These are phyloP conservation scores for Perccottus glenii DNA, from an alignment of 2,113 vertebrate genomes.

Conservation along the genomic window DNA sequence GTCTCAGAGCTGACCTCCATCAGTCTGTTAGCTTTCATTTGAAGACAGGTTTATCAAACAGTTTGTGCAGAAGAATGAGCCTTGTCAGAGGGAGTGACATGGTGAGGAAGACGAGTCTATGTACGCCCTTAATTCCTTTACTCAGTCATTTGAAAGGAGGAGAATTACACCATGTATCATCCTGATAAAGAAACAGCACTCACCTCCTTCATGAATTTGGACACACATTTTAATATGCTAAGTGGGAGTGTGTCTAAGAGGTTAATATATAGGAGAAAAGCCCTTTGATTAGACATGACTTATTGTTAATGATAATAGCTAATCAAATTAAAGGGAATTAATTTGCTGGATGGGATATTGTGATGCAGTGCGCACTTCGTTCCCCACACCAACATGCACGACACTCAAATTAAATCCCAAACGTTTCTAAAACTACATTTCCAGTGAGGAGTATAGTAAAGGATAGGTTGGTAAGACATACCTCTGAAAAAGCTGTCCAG, in stretches of 20 bases:
- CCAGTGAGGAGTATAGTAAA: neutral
- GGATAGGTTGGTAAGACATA: neutral
- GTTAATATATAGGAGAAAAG: constrained; percentile 88
- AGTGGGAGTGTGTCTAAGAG: constrained; percentile 75
- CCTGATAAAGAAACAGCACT: constrained; percentile 64
- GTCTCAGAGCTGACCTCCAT: constrained; percentile 45
- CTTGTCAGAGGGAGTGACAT: constrained; percentile 67
- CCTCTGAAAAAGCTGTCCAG: no score
- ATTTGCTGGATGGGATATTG: constrained; percentile 93
- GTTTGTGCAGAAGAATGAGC: constrained; percentile 70
- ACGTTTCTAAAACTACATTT: constrained; percentile 33
- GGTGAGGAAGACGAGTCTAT: constrained; percentile 63
- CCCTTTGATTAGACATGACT: constrained; percentile 81
- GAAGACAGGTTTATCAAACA: constrained; percentile 65
- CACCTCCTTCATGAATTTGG: constrained; percentile 66
- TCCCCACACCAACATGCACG: neutral
- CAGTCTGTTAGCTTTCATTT: constrained; percentile 63
- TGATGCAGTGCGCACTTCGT: constrained; percentile 51
- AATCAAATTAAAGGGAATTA: constrained; percentile 91
- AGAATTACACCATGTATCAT: constrained; percentile 75
- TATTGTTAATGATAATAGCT: constrained; percentile 85
- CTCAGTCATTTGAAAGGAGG: constrained; percentile 67
- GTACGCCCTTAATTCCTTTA: constrained; percentile 65
- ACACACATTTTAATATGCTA: constrained; percentile 77
- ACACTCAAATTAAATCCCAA: constrained; percentile 29